phyloP scores from a whole-genome alignment of 2,888 invertebrate species.

The Aquatica leii region DNA sequence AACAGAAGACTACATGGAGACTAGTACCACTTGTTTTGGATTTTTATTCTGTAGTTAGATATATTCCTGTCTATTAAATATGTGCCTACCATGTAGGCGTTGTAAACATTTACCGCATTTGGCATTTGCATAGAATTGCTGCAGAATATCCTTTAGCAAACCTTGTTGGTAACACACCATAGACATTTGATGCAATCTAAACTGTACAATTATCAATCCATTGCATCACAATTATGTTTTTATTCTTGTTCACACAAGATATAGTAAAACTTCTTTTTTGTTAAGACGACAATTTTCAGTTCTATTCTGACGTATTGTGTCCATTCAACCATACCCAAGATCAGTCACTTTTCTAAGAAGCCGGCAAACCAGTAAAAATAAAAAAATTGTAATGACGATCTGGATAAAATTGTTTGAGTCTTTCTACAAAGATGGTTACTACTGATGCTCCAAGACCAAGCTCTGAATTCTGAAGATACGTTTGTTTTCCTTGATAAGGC shows the following conservation, averaged over 20 bases:
- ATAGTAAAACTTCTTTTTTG: neutral
- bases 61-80: too few relatives aligned
- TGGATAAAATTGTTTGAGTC: neutral
- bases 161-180: neutral
- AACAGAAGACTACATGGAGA: neutral
- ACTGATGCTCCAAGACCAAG: too few relatives aligned
- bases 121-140: too few relatives aligned
- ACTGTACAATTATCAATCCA: neutral
- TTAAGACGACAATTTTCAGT: neutral
- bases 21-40: neutral
- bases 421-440: too few relatives aligned
- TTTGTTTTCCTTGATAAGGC: neutral
- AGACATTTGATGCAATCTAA: neutral
- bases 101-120: neutral
- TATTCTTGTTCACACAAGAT: neutral
- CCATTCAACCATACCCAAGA: too few relatives aligned
- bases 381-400: constrained; percentile 2
- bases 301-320: too few relatives aligned
- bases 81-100: neutral
- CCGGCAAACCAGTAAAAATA: neutral
- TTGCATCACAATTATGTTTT: neutral
- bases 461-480: neutral
- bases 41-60: neutral
- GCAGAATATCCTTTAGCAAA: too few relatives aligned
- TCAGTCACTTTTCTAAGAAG: too few relatives aligned